phyloP scores from a whole-genome alignment of 2,113 vertebrate species.

The Ciconia stormi region DNA sequence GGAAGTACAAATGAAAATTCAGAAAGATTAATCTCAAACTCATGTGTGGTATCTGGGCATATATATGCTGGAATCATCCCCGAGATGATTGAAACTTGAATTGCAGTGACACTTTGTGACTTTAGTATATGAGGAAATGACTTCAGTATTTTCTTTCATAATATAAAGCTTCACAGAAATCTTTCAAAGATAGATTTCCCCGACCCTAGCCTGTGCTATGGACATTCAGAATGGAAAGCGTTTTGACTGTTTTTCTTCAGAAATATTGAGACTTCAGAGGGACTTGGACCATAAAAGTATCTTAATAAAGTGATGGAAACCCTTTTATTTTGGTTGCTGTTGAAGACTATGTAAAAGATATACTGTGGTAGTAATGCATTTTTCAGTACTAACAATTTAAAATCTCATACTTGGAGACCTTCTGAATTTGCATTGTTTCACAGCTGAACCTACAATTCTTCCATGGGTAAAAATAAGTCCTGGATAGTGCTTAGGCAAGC shows the following conservation, averaged over 20 bases:
- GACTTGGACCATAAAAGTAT: background rate
- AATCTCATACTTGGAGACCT: background rate
- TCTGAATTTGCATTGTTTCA: slow-evolving; percentile 31
- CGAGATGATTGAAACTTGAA: background rate
- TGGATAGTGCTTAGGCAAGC: background rate
- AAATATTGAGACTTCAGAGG: background rate
- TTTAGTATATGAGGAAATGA: background rate
- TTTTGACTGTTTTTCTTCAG: background rate
- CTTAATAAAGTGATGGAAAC: background rate
- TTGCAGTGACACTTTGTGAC: background rate
- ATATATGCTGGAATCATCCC: background rate
- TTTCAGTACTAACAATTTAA: background rate
- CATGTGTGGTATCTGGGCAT: fast-evolving
- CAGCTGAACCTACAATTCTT: background rate
- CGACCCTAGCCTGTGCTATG: background rate
- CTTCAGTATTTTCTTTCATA: background rate
- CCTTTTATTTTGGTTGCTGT: background rate
- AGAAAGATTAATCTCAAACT: background rate
- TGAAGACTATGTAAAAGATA: background rate
- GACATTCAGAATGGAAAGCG: background rate
- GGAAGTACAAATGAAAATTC: background rate
- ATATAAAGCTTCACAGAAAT: background rate
- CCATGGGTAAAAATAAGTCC: background rate
- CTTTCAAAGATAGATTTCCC: background rate
- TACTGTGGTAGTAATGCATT: background rate